Evolutionary conservation across 92 coral and sea anemone species (phyloP).

Genomic region (Palythoa grandiflora): DNA sequence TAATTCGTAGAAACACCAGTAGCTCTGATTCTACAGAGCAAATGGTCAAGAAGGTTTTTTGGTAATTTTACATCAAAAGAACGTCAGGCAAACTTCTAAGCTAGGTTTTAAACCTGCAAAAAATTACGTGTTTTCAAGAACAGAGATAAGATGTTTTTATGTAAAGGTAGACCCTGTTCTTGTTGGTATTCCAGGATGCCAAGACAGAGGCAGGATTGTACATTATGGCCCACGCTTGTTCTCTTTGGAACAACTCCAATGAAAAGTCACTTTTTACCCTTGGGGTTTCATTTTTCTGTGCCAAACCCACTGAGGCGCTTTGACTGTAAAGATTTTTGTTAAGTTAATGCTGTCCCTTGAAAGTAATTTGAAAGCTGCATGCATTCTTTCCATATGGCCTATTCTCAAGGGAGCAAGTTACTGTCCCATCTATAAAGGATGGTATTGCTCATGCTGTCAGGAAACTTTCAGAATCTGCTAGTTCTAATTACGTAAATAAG

Average conservation of each 20-base stretch:
- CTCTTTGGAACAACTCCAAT: constrained; percentile 49
- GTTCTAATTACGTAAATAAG: not conserved
- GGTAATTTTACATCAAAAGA: no score
- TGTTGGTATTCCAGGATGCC: constrained; percentile 47
- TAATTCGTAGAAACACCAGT: constrained; percentile 47
- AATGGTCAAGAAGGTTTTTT: constrained; percentile 39
- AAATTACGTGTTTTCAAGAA: constrained; percentile 45
- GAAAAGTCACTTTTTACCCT: constrained; percentile 53
- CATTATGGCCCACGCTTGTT: constrained; percentile 36
- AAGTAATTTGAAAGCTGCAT: constrained; percentile 56
- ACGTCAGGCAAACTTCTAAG: no score
- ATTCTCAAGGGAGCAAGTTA: not conserved
- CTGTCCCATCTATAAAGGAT: constrained; percentile 46
- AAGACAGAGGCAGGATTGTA: constrained; percentile 47
- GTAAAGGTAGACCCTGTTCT: constrained; percentile 48
- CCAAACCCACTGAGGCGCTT: constrained; percentile 50
- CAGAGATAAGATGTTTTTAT: constrained; percentile 19
- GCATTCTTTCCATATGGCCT: constrained; percentile 54
- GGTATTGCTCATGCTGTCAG: constrained; percentile 34
- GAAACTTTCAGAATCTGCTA: constrained; percentile 15
- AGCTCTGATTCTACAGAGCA: constrained; percentile 46
- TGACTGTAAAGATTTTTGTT: constrained; percentile 16
- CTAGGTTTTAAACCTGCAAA: constrained; percentile 59
- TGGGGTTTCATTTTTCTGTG: constrained; percentile 51
- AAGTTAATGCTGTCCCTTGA: not conserved